Percentiles rank a stretch among this genome's conserved stretches.
Evolutionary conservation across 2,113 vertebrate genomes (phyloP).

Genomic region (Andinoacara biseriatus): DNA sequence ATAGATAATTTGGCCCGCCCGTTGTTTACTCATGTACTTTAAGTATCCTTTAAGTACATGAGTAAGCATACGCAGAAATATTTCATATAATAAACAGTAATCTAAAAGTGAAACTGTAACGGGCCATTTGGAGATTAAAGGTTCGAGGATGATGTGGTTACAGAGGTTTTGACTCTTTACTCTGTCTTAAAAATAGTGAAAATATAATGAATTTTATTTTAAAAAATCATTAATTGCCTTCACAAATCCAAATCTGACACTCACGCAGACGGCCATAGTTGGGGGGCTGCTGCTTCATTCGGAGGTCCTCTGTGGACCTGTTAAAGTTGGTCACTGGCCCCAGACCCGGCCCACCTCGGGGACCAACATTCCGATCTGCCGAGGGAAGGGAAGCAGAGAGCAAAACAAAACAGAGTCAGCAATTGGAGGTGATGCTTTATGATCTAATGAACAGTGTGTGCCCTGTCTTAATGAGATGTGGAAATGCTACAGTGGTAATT

Average conservation of each 20-base stretch:
- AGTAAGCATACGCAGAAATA: not conserved
- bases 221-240: not conserved
- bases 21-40: too few relatives aligned
- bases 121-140: not conserved
- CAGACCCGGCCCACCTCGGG: conserved; percentile 64
- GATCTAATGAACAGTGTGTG: conserved; percentile 15
- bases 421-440: conserved; percentile 1
- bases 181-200: not conserved
- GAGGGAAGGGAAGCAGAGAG: not conserved
- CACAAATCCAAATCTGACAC: conserved; percentile 55
- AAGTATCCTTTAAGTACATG: not conserved
- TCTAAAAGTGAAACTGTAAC: not conserved
- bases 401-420: conserved; percentile 13
- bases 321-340: conserved; percentile 75
- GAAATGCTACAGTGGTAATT: conserved; percentile 52
- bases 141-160: not conserved
- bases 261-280: conserved; percentile 91
- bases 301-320: conserved; percentile 91
- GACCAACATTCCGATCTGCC: conserved; percentile 82
- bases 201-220: not conserved
- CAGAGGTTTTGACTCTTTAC: not conserved
- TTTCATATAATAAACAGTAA: not conserved
- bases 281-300: conserved; percentile 82
- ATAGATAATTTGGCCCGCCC: not conserved
- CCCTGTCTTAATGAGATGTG: conserved; percentile 37